Evolutionary conservation across 2,113 vertebrate genomes (phyloP).

Genomic region (Odocoileus hemionus): DNA sequence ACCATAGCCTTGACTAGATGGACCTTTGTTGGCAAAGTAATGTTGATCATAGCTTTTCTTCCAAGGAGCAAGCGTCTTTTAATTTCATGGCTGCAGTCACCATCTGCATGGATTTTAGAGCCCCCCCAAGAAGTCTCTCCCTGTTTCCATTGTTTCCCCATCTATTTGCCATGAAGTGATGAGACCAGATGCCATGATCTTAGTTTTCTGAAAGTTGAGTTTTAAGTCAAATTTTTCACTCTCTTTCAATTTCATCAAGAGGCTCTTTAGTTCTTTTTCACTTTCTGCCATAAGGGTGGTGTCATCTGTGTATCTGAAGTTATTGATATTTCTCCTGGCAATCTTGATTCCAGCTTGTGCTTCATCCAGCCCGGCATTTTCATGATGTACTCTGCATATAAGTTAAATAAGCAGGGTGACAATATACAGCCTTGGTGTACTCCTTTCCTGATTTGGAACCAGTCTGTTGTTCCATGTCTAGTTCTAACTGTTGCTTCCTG

Average conservation of each 20-base stretch:
- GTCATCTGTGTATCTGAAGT: background rate
- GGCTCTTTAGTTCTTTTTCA: background rate
- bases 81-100: background rate
- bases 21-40: background rate
- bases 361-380: background rate
- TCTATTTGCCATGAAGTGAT: background rate
- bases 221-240: background rate
- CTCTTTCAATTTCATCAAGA: background rate
- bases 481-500: background rate
- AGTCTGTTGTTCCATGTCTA: background rate
- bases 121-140: background rate
- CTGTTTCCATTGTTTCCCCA: background rate
- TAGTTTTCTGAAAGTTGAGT: background rate
- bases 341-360: background rate
- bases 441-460: background rate
- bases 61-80: background rate
- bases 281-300: background rate
- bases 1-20: background rate
- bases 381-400: background rate
- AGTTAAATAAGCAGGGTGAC: background rate
- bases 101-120: background rate
- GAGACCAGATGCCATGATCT: background rate
- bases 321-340: background rate
- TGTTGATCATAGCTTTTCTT: background rate
- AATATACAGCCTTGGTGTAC: background rate